These are phyloP conservation scores for Arizona elegans DNA, from an alignment of 2,113 vertebrate genomes.

Conservation along the genomic window DNA sequence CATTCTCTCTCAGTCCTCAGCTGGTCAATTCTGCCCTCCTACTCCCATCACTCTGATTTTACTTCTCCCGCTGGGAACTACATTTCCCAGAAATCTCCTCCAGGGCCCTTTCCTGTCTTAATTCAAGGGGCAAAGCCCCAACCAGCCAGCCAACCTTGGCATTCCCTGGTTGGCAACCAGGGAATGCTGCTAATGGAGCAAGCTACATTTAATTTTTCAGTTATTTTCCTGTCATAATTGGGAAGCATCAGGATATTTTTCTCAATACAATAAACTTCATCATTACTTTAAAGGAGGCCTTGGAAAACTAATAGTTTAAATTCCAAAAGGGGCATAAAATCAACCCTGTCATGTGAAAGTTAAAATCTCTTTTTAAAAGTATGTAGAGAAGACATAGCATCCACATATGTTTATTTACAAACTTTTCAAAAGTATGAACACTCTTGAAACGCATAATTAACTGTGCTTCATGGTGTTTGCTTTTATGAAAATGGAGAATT, in stretches of 20 bases:
- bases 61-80: background rate
- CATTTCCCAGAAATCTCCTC: background rate
- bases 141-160: background rate
- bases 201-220: background rate
- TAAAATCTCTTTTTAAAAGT: background rate
- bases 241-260: background rate
- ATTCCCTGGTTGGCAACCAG: background rate
- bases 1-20: too few species aligned
- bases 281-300: background rate
- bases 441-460: background rate
- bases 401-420: background rate
- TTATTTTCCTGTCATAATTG: background rate
- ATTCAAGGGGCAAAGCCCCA: background rate
- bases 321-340: background rate
- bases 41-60: too few species aligned
- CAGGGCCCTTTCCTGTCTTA: background rate
- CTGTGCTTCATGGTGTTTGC: rapidly evolving
- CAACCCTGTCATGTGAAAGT: background rate
- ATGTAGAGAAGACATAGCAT: background rate
- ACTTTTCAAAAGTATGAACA: rapidly evolving
- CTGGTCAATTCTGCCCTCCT: too few species aligned
- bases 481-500: background rate
- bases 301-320: background rate
- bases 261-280: background rate
- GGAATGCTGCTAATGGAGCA: background rate